These are phyloP conservation scores for Odontothrips loti DNA, from an alignment of 2,888 invertebrate species.

Conservation along the genomic window DNA sequence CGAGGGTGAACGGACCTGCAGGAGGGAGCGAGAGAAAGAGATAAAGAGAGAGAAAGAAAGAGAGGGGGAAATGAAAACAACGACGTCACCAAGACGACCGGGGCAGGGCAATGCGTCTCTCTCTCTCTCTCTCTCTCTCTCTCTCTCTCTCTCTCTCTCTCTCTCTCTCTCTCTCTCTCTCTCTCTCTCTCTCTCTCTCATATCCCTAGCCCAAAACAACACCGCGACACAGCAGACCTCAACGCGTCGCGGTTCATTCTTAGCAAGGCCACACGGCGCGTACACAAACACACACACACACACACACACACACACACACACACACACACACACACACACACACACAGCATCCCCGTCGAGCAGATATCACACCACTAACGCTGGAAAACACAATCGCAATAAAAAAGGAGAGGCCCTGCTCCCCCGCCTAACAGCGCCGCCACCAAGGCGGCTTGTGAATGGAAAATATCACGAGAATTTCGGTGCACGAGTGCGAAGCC, in stretches of 20 bases:
- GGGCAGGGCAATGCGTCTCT: background rate
- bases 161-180: background rate
- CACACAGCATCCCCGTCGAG: too few species aligned
- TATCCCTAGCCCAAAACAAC: background rate
- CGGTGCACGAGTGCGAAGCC: background rate
- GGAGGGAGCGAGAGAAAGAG: background rate
- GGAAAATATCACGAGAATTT: background rate
- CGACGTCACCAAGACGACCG: slow-evolving; percentile 6
- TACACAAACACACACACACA: too few species aligned
- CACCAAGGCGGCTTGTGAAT: background rate
- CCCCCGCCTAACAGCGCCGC: too few species aligned
- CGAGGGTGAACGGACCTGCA: too few species aligned
- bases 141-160: background rate
- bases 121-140: background rate
- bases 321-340: too few species aligned
- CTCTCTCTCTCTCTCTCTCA: background rate
- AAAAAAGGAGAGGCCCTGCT: too few species aligned
- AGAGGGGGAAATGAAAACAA: background rate
- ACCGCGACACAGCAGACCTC: background rate
- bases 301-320: too few species aligned
- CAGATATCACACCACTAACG: too few species aligned
- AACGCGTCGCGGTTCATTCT: too few species aligned
- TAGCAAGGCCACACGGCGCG: too few species aligned
- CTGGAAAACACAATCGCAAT: too few species aligned
- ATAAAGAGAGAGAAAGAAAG: background rate